These are phyloP conservation scores for Plestiodon gilberti DNA, from an alignment of 2,113 vertebrate genomes.

Conservation along the genomic window DNA sequence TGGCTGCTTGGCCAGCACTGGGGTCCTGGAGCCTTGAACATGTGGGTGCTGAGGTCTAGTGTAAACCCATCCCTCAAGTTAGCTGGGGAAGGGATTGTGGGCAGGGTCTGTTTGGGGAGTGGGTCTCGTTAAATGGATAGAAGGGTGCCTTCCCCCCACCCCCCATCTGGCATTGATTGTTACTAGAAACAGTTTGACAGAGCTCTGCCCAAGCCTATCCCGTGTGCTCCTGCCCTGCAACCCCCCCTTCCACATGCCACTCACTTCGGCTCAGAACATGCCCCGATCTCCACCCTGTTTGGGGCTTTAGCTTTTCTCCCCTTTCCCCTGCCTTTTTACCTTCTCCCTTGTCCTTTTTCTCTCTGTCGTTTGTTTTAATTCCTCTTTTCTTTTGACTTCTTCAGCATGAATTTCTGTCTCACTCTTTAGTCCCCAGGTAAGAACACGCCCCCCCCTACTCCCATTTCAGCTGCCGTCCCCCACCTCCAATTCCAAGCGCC, in stretches of 20 bases:
- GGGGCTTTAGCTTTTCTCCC: slow-evolving; percentile 21
- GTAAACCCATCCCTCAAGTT: background rate
- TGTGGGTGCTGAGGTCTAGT: background rate
- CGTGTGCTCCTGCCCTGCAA: background rate
- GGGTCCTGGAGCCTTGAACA: background rate
- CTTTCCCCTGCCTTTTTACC: slow-evolving; percentile 29
- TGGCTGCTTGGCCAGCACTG: too few species aligned
- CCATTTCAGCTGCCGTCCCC: slow-evolving; percentile 18
- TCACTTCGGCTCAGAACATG: slow-evolving; percentile 31
- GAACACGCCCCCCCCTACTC: slow-evolving; percentile 56
- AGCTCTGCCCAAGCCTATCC: background rate
- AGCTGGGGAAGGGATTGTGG: background rate
- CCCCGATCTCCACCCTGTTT: background rate
- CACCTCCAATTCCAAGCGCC: background rate
- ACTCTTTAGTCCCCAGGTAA: slow-evolving; percentile 78
- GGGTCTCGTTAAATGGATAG: background rate
- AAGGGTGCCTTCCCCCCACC: background rate
- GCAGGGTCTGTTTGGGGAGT: background rate
- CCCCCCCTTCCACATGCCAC: background rate
- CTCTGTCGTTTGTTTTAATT: slow-evolving; percentile 56
- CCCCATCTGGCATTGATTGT: background rate
- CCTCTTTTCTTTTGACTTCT: slow-evolving; percentile 70
- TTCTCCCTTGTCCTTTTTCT: slow-evolving; percentile 11
- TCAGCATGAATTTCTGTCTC: slow-evolving; percentile 78
- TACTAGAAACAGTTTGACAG: background rate